These are phyloP conservation scores for Hippoglossus stenolepis DNA, from an alignment of 2,113 vertebrate genomes.

Conservation along the genomic window DNA sequence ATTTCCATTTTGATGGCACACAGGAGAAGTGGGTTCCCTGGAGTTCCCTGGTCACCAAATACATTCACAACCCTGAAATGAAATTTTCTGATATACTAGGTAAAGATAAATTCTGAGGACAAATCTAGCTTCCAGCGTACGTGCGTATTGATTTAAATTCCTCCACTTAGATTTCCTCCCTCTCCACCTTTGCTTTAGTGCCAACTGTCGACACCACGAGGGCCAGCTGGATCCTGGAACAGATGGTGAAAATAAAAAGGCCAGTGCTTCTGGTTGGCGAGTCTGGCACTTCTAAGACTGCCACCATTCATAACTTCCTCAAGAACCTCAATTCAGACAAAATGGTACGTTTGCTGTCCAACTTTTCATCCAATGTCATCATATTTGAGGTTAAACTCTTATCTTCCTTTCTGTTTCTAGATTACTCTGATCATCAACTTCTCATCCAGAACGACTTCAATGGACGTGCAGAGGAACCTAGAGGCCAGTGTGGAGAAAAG, in stretches of 20 bases:
- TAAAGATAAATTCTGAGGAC: slow-evolving; percentile 60
- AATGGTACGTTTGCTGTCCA: slow-evolving; percentile 75
- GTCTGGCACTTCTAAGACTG: slow-evolving; percentile 96
- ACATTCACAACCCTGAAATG: slow-evolving; percentile 83
- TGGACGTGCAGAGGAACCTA: slow-evolving; percentile 94
- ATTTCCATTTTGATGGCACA: slow-evolving; percentile 91
- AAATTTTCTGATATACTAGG: slow-evolving; percentile 94
- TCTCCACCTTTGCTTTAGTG: slow-evolving; percentile 78
- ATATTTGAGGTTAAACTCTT: not conserved
- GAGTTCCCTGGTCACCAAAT: slow-evolving; percentile 88
- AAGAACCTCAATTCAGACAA: slow-evolving; percentile 84
- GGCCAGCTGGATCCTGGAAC: slow-evolving; percentile 90
- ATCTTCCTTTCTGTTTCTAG: slow-evolving; percentile 74
- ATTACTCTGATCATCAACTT: slow-evolving; percentile 90
- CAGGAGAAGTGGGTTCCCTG: slow-evolving; percentile 90
- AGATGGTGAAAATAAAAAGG: slow-evolving; percentile 90
- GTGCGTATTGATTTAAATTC: slow-evolving; percentile 4
- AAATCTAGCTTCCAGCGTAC: not conserved
- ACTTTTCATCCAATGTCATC: not conserved
- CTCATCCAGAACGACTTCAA: slow-evolving; percentile 95
- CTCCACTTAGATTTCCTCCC: slow-evolving; percentile 8
- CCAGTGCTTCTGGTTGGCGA: slow-evolving; percentile 94
- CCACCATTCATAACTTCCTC: slow-evolving; percentile 93
- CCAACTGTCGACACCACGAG: slow-evolving; percentile 94
- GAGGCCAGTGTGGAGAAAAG: slow-evolving; percentile 95